Conservation (phyloP, 2,797 vertebrate species). For the Arrhamphus sclerolepis region DNA sequence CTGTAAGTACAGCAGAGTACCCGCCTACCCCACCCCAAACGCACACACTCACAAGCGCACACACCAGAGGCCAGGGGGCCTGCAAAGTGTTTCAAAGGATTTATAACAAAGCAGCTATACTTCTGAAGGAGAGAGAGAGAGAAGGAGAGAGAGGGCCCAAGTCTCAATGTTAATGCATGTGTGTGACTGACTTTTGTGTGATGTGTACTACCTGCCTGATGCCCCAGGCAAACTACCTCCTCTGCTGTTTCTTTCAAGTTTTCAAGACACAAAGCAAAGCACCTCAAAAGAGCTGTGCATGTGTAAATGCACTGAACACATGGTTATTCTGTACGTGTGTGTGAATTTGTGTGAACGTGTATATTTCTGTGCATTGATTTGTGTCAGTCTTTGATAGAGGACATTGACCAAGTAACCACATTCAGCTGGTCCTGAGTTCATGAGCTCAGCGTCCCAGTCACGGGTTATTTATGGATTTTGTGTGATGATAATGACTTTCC, state of each 20-base stretch:
- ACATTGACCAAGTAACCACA: conserved; percentile 66
- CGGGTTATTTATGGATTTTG: conserved; percentile 68
- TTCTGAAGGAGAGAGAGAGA: conserved; percentile 36
- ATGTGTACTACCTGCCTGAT: conserved; percentile 51
- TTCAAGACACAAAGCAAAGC: conserved; percentile 43
- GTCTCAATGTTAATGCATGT: conserved; percentile 21
- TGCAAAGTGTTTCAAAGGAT: conserved; percentile 57
- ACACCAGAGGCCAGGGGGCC: conserved; percentile 57
- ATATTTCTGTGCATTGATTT: conserved; percentile 40
- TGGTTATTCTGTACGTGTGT: background rate
- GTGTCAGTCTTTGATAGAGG: conserved; percentile 63
- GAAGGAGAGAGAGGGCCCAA: background rate
- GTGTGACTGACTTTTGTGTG: conserved; percentile 25
- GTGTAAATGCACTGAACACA: conserved; percentile 6
- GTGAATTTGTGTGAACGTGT: conserved; percentile 26
- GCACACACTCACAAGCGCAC: conserved; percentile 15
- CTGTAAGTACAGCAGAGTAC: conserved; percentile 79
- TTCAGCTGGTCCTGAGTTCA: conserved; percentile 67
- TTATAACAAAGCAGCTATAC: conserved; percentile 59
- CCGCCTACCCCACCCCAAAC: conserved; percentile 9
- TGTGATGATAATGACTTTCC: conserved; percentile 66
- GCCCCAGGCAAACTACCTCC: conserved; percentile 47
- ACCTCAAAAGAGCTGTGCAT: conserved; percentile 34
- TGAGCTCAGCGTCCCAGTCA: conserved; percentile 69
- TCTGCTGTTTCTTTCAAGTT: conserved; percentile 46